Percentiles rank a stretch among this genome's conserved stretches.
These are phyloP conservation scores for Cephalopachus bancanus DNA, from an alignment of 2,797 vertebrate species.

Conservation along the genomic window DNA sequence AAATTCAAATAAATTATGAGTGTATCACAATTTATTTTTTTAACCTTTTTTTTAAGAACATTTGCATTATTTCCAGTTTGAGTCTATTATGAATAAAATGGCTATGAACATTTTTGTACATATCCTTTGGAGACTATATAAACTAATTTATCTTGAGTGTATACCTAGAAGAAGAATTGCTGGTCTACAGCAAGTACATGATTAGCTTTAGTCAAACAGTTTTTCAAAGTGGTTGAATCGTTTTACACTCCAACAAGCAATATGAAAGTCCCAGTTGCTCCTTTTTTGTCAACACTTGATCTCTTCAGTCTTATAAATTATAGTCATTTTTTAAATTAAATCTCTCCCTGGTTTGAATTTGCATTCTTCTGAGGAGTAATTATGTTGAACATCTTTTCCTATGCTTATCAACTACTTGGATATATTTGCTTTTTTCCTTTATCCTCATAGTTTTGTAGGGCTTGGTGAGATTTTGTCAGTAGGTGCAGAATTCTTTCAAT, in stretches of 20 bases:
- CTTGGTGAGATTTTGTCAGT: background rate
- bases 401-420: background rate
- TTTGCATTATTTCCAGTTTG: background rate
- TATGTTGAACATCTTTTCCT: background rate
- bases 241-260: background rate
- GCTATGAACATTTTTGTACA: background rate
- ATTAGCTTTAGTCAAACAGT: background rate
- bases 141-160: background rate
- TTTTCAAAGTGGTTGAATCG: background rate
- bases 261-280: background rate
- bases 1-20: background rate
- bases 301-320: background rate
- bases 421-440: background rate
- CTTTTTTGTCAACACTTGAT: background rate
- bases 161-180: background rate
- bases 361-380: background rate
- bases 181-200: background rate
- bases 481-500: background rate
- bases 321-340: background rate
- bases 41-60: background rate
- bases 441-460: background rate
- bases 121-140: background rate
- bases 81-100: background rate
- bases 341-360: background rate
- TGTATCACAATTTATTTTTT: background rate